Evolutionary conservation across 2,113 vertebrate species (phyloP).

Genomic region (Microcebus ravelobensis): DNA sequence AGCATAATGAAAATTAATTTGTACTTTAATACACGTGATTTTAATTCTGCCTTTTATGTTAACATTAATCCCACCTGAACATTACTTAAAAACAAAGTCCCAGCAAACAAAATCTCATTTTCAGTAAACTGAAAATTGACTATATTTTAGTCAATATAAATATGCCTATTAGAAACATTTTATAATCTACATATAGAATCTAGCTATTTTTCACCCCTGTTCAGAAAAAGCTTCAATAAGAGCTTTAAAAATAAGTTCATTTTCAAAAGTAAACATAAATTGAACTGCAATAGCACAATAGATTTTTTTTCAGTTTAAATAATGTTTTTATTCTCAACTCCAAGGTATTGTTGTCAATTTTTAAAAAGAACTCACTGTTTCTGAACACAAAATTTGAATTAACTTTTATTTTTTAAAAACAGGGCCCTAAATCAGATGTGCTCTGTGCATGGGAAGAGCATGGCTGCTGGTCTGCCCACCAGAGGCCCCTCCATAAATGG

Average conservation of each 20-base stretch:
- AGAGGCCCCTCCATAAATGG: background rate
- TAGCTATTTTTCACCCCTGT: background rate
- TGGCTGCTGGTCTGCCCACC: background rate
- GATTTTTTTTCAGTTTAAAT: background rate
- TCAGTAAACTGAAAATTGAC: background rate
- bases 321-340: background rate
- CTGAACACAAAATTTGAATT: background rate
- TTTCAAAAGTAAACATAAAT: background rate
- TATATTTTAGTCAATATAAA: background rate
- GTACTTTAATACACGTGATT: background rate
- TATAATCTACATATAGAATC: background rate
- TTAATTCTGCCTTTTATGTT: constrained; percentile 31
- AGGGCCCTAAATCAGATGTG: background rate
- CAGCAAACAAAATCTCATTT: constrained; percentile 19
- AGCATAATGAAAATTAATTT: background rate
- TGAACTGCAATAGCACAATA: background rate
- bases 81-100: background rate
- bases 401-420: background rate
- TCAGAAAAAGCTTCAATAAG: background rate
- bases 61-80: background rate
- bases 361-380: background rate
- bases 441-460: background rate
- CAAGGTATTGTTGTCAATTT: background rate
- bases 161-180: background rate
- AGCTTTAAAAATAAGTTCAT: background rate